These are phyloP conservation scores for Myzus persicae DNA, from an alignment of 1,140 invertebrate genomes.

Conservation along the genomic window DNA sequence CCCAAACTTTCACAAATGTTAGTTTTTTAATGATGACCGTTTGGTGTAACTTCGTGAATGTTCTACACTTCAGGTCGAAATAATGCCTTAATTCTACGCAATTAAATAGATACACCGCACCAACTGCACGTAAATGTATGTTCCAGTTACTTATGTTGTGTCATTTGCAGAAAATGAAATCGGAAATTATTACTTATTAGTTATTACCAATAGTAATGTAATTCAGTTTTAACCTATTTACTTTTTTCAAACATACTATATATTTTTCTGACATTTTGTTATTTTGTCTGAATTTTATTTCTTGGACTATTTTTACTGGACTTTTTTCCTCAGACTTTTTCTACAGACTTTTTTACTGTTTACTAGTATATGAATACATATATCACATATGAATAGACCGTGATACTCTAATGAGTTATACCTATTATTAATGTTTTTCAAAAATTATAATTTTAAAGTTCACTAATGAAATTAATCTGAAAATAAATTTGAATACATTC, in stretches of 20 bases:
- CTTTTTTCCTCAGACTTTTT: too few species aligned
- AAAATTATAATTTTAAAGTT: background rate
- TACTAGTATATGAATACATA: background rate
- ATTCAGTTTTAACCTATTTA: background rate
- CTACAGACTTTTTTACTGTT: background rate
- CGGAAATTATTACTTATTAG: background rate
- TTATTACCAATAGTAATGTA: background rate
- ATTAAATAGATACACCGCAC: background rate
- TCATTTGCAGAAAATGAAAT: background rate
- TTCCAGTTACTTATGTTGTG: background rate
- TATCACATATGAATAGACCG: background rate
- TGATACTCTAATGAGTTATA: background rate
- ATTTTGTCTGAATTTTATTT: background rate
- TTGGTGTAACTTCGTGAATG: background rate
- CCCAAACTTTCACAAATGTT: background rate
- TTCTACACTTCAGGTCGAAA: background rate
- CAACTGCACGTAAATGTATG: background rate
- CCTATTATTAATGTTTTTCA: background rate
- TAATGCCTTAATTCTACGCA: background rate
- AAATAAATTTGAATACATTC: background rate
- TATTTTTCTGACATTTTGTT: background rate
- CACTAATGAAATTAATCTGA: background rate
- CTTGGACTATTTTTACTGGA: too few species aligned
- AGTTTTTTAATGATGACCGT: background rate
- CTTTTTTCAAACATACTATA: background rate